phyloP scores from a whole-genome alignment of 2,888 invertebrate genomes.

The Coleophora flavipennella region DNA sequence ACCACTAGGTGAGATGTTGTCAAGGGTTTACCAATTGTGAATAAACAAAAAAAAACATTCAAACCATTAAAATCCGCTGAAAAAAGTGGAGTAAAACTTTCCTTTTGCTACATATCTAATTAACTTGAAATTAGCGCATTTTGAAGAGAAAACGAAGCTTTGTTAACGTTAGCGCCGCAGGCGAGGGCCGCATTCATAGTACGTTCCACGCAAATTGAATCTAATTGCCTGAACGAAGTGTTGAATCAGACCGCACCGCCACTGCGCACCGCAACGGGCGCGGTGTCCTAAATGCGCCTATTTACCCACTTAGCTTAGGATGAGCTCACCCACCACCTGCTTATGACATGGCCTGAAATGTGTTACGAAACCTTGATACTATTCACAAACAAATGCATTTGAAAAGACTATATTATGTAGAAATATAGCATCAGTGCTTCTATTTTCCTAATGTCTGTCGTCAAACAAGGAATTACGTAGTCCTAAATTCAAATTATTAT shows the following conservation, averaged over 20 bases:
- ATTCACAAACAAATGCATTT: too few species aligned
- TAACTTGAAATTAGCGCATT: slow-evolving; percentile 7
- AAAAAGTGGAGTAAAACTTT: not conserved
- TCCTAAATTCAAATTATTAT: too few species aligned
- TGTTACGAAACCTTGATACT: too few species aligned
- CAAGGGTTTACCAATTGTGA: too few species aligned
- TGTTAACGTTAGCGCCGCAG: slow-evolving; percentile 26
- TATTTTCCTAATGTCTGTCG: too few species aligned
- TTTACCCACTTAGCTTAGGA: slow-evolving; percentile 63
- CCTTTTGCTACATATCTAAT: not conserved
- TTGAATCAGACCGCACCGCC: slow-evolving; percentile 55
- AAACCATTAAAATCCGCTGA: too few species aligned
- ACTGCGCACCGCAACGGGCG: slow-evolving; percentile 17
- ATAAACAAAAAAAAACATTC: too few species aligned
- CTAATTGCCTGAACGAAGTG: slow-evolving; percentile 70
- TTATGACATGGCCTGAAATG: too few species aligned
- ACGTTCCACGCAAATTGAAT: slow-evolving; percentile 59
- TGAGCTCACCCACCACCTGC: slow-evolving; percentile 61
- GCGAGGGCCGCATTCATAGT: slow-evolving; percentile 47
- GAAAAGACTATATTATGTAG: too few species aligned
- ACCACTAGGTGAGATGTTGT: too few species aligned
- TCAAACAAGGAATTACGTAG: too few species aligned
- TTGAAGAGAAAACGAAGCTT: slow-evolving; percentile 48
- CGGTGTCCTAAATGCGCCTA: slow-evolving; percentile 61
- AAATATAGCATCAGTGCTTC: too few species aligned